Evolutionary conservation across 2,113 vertebrate species (phyloP).

Genomic region (Pomatostomus ruficeps): DNA sequence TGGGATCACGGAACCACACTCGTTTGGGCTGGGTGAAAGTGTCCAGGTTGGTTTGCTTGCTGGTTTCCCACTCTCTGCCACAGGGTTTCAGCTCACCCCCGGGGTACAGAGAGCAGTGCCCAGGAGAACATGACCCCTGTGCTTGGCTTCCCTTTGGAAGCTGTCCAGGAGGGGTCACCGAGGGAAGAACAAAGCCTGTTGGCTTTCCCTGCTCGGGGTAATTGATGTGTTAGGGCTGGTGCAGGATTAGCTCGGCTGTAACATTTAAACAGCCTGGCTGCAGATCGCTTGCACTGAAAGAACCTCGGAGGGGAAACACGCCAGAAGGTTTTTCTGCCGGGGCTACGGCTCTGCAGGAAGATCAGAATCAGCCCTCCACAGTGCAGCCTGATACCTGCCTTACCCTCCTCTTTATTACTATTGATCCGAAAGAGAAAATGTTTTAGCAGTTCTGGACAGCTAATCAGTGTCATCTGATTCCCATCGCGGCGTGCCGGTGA

Average conservation of each 20-base stretch:
- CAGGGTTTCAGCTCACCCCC: not conserved
- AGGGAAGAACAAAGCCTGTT: not conserved
- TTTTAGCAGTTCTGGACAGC: constrained; percentile 27
- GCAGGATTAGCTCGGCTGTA: not conserved
- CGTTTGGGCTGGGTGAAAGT: not conserved
- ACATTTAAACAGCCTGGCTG: not conserved
- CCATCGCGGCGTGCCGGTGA: fast-evolving
- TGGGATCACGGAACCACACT: not conserved
- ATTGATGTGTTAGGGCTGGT: not conserved
- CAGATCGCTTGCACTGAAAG: not conserved
- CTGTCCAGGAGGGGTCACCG: not conserved
- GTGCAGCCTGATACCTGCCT: not conserved
- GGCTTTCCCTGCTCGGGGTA: not conserved
- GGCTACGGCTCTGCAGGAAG: not conserved
- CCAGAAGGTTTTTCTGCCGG: not conserved
- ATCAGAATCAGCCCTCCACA: not conserved
- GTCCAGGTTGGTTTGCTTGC: not conserved
- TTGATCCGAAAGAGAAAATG: constrained; percentile 46
- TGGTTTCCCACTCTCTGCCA: not conserved
- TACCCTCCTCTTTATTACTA: not conserved
- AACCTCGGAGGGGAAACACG: not conserved
- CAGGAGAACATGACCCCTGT: not conserved
- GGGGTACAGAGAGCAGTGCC: fast-evolving
- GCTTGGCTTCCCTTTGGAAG: not conserved
- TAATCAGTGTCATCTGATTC: not conserved